These are phyloP conservation scores for Nannospalax galili DNA, from an alignment of 2,113 vertebrate genomes.

Conservation along the genomic window DNA sequence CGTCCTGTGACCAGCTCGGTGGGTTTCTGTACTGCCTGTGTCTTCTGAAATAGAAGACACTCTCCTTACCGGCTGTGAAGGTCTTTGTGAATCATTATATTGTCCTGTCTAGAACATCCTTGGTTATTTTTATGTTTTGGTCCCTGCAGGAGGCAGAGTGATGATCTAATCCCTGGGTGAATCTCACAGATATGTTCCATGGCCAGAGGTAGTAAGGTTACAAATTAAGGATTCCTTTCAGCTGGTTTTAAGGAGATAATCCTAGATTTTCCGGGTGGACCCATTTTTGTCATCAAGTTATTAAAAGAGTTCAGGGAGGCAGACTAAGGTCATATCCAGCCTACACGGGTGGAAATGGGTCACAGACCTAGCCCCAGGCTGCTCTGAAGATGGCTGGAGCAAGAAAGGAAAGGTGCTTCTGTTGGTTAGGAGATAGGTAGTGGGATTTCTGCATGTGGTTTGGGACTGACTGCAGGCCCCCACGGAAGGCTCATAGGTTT, in stretches of 20 bases:
- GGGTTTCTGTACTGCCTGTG: not conserved
- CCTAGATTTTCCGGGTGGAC: not conserved
- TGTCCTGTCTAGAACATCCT: not conserved
- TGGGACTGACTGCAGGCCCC: not conserved
- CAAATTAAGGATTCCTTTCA: too few relatives aligned
- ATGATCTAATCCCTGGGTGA: not conserved
- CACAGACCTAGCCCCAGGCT: not conserved
- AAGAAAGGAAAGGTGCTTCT: not conserved
- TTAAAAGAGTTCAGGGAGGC: not conserved
- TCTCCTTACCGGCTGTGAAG: not conserved
- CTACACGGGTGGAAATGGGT: too few relatives aligned
- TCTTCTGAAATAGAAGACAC: not conserved
- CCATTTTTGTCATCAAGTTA: not conserved
- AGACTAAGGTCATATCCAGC: too few relatives aligned
- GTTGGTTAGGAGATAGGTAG: not conserved
- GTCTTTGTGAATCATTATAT: too few relatives aligned
- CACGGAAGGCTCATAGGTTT: too few relatives aligned
- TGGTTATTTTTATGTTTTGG: not conserved
- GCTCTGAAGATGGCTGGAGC: not conserved
- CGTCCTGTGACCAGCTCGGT: too few relatives aligned
- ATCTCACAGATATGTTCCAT: too few relatives aligned
- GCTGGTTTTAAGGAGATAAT: not conserved
- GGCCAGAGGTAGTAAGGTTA: not conserved
- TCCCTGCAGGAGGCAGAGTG: not conserved
- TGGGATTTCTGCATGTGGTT: too few relatives aligned